phyloP scores from a whole-genome alignment of 2,888 invertebrate species.

The Alcis repandata region DNA sequence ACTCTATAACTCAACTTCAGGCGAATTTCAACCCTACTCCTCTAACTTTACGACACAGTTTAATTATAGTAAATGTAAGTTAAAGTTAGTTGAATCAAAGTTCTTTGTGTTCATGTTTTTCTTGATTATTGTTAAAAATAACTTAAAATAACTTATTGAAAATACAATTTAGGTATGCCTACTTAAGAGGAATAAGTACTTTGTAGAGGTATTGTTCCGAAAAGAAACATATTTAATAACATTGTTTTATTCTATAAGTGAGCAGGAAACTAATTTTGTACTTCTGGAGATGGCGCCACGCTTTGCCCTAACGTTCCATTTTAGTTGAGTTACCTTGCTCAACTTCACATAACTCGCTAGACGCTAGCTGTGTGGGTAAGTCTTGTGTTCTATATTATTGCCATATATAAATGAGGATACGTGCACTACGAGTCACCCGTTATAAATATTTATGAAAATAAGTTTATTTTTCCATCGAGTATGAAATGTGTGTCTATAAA shows the following conservation, averaged over 20 bases:
- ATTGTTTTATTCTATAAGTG: background rate
- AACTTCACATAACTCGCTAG: no score
- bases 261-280: no score
- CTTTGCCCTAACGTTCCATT: no score
- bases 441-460: no score
- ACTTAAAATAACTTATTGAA: slow-evolving; percentile 18
- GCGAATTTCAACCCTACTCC: slow-evolving; percentile 41
- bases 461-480: no score
- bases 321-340: no score
- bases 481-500: no score
- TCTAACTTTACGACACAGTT: slow-evolving; percentile 20
- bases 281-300: no score
- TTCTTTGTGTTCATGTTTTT: slow-evolving; percentile 64
- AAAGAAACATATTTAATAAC: background rate
- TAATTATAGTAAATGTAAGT: slow-evolving; percentile 10
- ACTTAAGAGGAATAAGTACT: slow-evolving; percentile 13
- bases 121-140: slow-evolving; percentile 59
- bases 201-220: slow-evolving; percentile 11
- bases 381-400: no score
- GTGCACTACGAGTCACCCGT: no score
- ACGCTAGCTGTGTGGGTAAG: no score
- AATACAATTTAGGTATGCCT: slow-evolving; percentile 39
- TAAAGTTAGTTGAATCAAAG: slow-evolving; percentile 46
- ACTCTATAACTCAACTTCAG: slow-evolving; percentile 16
- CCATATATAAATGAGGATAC: no score